Evolutionary conservation across 2,888 invertebrate genomes (phyloP).

Genomic region (Yponomeuta evonymella): DNA sequence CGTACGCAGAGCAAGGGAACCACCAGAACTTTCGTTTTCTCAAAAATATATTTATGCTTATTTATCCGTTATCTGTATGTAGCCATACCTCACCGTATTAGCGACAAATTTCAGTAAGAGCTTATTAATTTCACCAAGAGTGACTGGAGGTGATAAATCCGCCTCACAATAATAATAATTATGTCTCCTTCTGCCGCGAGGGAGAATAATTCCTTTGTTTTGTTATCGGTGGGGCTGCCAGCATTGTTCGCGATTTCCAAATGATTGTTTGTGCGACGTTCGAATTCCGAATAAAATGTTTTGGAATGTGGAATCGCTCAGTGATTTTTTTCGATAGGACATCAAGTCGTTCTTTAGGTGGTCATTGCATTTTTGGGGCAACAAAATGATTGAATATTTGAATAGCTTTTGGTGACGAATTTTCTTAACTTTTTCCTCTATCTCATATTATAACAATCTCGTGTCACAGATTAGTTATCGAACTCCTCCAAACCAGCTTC

Average conservation of each 20-base stretch:
- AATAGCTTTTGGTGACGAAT: no score
- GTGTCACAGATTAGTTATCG: no score
- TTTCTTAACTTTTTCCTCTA: no score
- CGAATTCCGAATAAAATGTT: conserved; percentile 32
- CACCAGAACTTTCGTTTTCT: no score
- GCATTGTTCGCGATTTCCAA: conserved; percentile 39
- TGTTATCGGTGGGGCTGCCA: conserved; percentile 31
- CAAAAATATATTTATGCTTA: no score
- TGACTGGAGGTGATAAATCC: conserved; percentile 10
- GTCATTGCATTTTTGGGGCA: no score
- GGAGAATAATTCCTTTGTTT: conserved; percentile 33
- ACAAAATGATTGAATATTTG: no score
- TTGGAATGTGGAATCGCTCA: background rate
- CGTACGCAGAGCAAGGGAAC: no score
- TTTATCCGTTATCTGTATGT: no score
- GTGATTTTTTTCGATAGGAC: background rate
- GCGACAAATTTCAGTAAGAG: background rate
- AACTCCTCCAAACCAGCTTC: no score
- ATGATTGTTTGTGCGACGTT: conserved; percentile 43
- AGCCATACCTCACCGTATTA: background rate
- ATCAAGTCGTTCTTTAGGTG: no score
- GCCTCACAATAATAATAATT: background rate
- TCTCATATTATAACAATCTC: no score
- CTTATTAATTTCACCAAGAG: conserved; percentile 2
- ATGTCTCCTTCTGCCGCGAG: conserved; percentile 17